A percentile compares a stretch with the other conserved stretches of the same genome.
These are phyloP conservation scores for Xiphophorus couchianus DNA, from an alignment of 2,113 vertebrate genomes.

Conservation along the genomic window DNA sequence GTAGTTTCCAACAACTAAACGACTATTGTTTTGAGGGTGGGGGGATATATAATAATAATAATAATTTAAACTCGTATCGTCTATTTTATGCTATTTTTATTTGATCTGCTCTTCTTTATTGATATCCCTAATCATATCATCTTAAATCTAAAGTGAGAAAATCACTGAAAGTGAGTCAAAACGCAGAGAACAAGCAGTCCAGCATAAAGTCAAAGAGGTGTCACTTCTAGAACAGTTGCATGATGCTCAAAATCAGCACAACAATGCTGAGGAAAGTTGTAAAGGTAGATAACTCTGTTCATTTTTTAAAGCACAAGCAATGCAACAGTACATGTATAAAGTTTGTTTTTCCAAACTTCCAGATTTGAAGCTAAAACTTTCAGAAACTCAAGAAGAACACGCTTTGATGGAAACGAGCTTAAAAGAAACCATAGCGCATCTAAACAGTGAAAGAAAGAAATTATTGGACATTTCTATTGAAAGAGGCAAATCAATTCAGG, in stretches of 20 bases:
- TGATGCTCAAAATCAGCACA: constrained; percentile 61
- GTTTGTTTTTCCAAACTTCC: neutral
- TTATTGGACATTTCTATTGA: constrained; percentile 64
- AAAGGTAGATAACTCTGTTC: constrained; percentile 44
- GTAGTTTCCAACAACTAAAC: too few species aligned
- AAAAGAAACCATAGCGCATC: constrained; percentile 48
- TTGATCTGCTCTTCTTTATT: neutral
- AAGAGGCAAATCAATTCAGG: constrained; percentile 75
- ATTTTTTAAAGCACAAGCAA: neutral
- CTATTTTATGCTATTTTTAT: neutral
- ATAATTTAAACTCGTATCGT: neutral
- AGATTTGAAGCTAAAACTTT: constrained; percentile 73
- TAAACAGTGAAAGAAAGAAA: constrained; percentile 70
- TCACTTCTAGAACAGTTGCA: constrained; percentile 59
- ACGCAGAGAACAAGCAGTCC: constrained; percentile 59
- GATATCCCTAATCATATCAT: neutral
- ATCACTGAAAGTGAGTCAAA: constrained; percentile 59
- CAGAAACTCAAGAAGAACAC: constrained; percentile 52
- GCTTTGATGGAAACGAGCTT: constrained; percentile 44
- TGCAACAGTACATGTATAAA: neutral
- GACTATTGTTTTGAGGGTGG: too few species aligned
- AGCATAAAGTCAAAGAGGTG: constrained; percentile 60
- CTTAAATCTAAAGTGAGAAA: constrained; percentile 61
- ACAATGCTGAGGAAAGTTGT: constrained; percentile 53
- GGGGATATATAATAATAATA: neutral